phyloP scores from a whole-genome alignment of 2,113 vertebrate species.

The Trichechus manatus region DNA sequence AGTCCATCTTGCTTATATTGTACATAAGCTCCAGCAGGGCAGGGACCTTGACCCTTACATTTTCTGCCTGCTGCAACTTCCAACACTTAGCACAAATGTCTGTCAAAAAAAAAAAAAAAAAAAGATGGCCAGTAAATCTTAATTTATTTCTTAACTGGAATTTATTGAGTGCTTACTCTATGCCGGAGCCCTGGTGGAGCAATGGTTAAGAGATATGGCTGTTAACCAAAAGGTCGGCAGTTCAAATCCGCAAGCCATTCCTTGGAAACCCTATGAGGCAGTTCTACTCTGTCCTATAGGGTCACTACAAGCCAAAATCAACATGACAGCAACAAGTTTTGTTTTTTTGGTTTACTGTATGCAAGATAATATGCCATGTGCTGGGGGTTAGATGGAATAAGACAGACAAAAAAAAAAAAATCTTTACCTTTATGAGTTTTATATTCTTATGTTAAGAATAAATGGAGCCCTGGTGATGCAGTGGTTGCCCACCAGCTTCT shows the following conservation, averaged over 20 bases:
- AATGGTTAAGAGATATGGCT: no score
- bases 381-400: neutral
- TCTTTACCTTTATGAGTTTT: neutral
- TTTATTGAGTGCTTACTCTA: neutral
- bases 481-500: no score
- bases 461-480: neutral
- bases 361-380: neutral
- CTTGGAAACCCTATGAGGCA: no score
- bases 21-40: neutral
- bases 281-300: no score
- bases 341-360: neutral
- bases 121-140: no score
- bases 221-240: no score
- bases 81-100: neutral
- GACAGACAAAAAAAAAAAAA: neutral
- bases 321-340: no score
- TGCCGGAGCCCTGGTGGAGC: neutral
- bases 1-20: neutral
- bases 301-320: no score
- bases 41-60: conserved; percentile 15
- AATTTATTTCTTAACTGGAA: neutral
- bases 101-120: neutral
- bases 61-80: neutral
- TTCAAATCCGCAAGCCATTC: no score
- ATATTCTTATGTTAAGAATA: neutral